Base-by-base conservation (phyloP, 1,140 invertebrate species). In the Drosophila varians region DNA sequence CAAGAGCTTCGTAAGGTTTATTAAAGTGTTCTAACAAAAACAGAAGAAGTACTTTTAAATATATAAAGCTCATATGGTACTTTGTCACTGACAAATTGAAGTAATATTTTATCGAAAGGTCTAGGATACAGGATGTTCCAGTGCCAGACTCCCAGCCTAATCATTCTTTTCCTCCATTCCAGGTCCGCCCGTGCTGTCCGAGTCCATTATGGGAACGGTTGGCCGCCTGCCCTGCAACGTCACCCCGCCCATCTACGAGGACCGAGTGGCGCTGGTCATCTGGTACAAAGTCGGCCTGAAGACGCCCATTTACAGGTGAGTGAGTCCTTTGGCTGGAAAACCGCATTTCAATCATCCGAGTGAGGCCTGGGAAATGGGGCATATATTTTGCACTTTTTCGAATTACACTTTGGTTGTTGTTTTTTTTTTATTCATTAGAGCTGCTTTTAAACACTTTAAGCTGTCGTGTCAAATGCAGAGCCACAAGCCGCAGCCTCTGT, bases 211-310 rank as follows among this genome's bases (percentile, higher is more conserved):
- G 64, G 95, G 95, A 9, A 94, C 94, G 49, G 91, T 94, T 16
- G 95, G 95, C 47, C 94, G 95, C 83, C 92, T 97, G 72, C 96
- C 96, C 21, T 97, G 96, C 92, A 95, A 97, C 92, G 94, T 96
- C 71, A 94, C 94, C 47, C 95, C 96, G 16, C 93, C 95, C 11
- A 92, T 95, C 25, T 91, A 92, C 1, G 95, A 94, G 56, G 96
- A 97, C 92, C 94, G 94, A 73, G 94, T 96, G 74, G 94, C 95
- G 36, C 93, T 97, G 51, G 95, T 97, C 74, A 96, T 97, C 74
- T 97, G 96, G 96, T 97, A 96, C 92, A 96, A 96, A 90, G 95
- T 96, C 70, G 93, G 93, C 88, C 93, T 93, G 51, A 94, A 94
- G 55, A 93, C 93, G 6, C 96, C 96, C 16, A 96, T 97, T 86